A percentile compares a stretch with the other conserved stretches of the same genome.
Conservation (phyloP, 1,140 invertebrate genomes). For the Hypsibius dujardini region DNA sequence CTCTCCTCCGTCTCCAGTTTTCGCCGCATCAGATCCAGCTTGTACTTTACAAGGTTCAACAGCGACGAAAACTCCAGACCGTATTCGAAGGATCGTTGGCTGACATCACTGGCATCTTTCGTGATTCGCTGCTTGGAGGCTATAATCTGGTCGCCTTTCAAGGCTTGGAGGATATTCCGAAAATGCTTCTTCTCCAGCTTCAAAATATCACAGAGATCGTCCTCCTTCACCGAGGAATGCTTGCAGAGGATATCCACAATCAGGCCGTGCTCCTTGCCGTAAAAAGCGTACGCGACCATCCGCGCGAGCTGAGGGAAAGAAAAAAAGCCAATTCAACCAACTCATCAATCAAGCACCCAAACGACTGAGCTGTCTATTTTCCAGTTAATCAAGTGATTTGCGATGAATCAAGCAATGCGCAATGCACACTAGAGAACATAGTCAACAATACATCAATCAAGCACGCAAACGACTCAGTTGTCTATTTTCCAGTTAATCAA, state of each 20-base stretch:
- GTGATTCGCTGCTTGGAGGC: conserved; percentile 39
- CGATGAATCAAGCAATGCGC: too few relatives aligned
- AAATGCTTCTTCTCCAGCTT: conserved; percentile 89
- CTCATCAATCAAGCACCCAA: too few relatives aligned
- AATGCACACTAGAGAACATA: too few relatives aligned
- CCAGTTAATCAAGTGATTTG: too few relatives aligned
- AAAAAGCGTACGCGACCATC: conserved; percentile 75
- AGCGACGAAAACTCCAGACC: not conserved
- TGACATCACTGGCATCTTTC: conserved; percentile 45
- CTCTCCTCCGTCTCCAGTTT: conserved; percentile 84
- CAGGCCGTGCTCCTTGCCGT: conserved; percentile 73
- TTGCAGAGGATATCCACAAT: conserved; percentile 84
- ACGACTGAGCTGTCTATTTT: too few relatives aligned
- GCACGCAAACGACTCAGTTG: too few relatives aligned
- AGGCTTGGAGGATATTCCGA: conserved; percentile 57
- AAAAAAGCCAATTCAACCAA: too few relatives aligned
- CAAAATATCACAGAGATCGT: conserved; percentile 76
- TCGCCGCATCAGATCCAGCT: conserved; percentile 81
- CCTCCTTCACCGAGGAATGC: conserved; percentile 91
- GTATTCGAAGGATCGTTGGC: conserved; percentile 46
- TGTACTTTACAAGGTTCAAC: conserved; percentile 87
- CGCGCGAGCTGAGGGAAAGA: conserved; percentile 49
- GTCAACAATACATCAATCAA: too few relatives aligned
- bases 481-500: too few relatives aligned
- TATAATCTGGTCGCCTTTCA: conserved; percentile 83